Evolutionary conservation across 2,113 vertebrate species (phyloP).

Genomic region (Bagarius yarrelli): DNA sequence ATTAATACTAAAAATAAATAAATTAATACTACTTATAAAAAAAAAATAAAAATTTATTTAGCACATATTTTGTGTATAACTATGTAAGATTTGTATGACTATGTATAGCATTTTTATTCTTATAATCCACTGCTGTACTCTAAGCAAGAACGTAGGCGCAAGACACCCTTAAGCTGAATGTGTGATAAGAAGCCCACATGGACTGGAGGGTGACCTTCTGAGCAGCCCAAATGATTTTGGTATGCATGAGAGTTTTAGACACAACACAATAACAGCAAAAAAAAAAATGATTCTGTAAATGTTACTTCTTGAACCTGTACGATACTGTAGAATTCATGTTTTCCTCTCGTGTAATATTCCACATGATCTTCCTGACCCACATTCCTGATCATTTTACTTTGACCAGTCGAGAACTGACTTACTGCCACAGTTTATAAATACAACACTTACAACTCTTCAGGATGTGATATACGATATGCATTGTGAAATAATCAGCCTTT

Average conservation of each 20-base stretch:
- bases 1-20: background rate
- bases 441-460: background rate
- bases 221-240: background rate
- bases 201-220: background rate
- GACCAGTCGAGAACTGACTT: background rate
- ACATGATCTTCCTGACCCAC: background rate
- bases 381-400: constrained; percentile 5
- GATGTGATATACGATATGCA: background rate
- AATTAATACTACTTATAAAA: background rate
- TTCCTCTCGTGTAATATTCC: background rate
- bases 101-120: background rate
- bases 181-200: background rate
- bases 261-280: background rate
- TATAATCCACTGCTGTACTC: background rate
- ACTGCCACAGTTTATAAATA: constrained; percentile 1
- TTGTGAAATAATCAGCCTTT: background rate
- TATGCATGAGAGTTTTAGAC: background rate
- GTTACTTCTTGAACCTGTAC: background rate
- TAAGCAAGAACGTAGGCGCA: background rate
- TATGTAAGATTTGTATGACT: background rate
- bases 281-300: background rate
- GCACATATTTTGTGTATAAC: background rate
- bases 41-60: background rate
- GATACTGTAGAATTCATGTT: background rate
- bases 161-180: too few relatives aligned